Conservation (phyloP, 2,797 vertebrate genomes). For the Parauchenoglanis punctatus region DNA sequence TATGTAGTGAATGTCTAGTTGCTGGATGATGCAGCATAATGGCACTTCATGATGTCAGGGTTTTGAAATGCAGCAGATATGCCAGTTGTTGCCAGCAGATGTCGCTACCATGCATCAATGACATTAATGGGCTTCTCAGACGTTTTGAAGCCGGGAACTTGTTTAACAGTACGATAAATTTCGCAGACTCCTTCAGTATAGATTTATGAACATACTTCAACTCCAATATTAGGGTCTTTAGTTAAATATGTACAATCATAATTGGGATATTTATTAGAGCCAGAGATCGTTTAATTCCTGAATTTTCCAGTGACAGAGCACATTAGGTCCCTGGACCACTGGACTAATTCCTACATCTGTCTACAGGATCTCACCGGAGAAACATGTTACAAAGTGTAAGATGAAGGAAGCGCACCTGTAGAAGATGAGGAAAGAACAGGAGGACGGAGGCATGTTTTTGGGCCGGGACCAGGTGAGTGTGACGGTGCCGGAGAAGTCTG, state of each 20-base stretch:
- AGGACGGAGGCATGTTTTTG: conserved; percentile 85
- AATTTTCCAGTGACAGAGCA: not conserved
- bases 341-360: not conserved
- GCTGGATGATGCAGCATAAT: not conserved
- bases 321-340: not conserved
- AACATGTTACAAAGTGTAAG: no score
- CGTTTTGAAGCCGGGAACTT: not conserved
- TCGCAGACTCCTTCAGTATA: not conserved
- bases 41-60: not conserved
- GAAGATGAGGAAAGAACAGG: conserved; percentile 87
- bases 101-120: not conserved
- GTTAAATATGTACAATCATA: not conserved
- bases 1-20: not conserved
- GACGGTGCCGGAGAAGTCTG: conserved; percentile 85
- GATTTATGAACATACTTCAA: not conserved
- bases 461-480: conserved; percentile 90
- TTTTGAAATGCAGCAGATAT: not conserved
- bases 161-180: not conserved
- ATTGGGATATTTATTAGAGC: not conserved
- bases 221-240: not conserved
- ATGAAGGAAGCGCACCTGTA: conserved; percentile 81
- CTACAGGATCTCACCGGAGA: not conserved
- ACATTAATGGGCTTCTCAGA: not conserved
- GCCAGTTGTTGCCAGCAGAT: conserved; percentile 6
- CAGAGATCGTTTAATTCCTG: no score